A percentile compares a stretch with the other conserved stretches of the same genome.
Evolutionary conservation across 30 jellyfish, hydroid and myxozoan genomes (phyloP).

Genomic region (Chrysaora quinquecirrha): DNA sequence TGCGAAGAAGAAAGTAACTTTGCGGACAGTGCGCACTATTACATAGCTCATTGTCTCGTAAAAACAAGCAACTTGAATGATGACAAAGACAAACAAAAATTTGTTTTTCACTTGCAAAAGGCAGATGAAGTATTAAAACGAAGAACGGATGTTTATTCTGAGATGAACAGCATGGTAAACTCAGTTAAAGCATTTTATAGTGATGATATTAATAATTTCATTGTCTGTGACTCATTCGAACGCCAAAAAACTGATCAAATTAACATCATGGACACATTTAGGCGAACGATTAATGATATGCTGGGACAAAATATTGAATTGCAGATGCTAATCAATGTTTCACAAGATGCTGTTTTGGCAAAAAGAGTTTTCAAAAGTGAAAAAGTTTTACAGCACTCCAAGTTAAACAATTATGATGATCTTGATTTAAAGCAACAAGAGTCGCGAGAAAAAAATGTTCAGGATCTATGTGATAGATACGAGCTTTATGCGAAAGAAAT

Average conservation of each 20-base stretch:
- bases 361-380: not conserved
- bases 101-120: not conserved
- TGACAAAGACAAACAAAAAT: not conserved
- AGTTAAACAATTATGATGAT: not conserved
- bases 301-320: conserved; percentile 1
- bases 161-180: not conserved
- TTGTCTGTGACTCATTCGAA: not conserved
- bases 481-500: conserved; percentile 13
- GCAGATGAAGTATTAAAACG: not conserved
- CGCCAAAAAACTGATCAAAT: not conserved
- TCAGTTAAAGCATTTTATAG: not conserved
- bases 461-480: not conserved
- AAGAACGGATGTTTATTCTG: conserved; percentile 8
- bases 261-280: not conserved
- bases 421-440: not conserved
- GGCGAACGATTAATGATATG: conserved; percentile 4
- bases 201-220: not conserved
- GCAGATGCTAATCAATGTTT: not conserved
- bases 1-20: not conserved
- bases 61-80: not conserved
- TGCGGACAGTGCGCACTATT: conserved; percentile 18
- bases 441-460: not conserved
- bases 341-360: conserved; percentile 6
- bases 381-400: not conserved
- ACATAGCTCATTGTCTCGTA: not conserved